Conservation (phyloP, 2,888 invertebrate species). For the Leucozona laternaria region DNA sequence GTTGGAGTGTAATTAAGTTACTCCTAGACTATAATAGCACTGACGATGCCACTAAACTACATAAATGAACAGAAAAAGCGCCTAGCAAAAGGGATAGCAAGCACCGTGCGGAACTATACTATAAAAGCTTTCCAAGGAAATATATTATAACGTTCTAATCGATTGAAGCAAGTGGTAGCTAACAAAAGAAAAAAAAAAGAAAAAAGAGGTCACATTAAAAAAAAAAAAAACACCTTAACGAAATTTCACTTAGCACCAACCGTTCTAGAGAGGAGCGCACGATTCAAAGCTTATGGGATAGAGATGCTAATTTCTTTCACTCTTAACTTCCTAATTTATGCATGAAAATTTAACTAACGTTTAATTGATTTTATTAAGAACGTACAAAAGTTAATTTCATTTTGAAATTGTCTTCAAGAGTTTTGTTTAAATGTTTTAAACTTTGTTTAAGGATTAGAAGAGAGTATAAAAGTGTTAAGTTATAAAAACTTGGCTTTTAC, state of each 20-base stretch:
- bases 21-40: constrained; percentile 33
- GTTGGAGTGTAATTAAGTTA: constrained; percentile 58
- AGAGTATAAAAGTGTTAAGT: neutral
- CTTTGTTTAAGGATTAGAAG: constrained; percentile 4
- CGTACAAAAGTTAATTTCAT: constrained; percentile 26
- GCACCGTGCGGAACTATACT: neutral
- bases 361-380: constrained; percentile 64
- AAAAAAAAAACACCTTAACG: constrained; percentile 10
- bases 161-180: constrained; percentile 15
- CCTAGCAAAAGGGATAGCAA: neutral
- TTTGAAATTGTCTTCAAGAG: constrained; percentile 8
- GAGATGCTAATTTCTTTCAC: constrained; percentile 51
- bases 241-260: neutral
- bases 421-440: constrained; percentile 3
- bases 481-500: neutral
- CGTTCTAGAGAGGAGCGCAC: neutral
- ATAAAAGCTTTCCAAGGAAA: neutral
- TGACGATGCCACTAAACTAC: constrained; percentile 1
- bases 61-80: neutral
- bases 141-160: constrained; percentile 40
- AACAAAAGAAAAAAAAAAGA: neutral
- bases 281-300: constrained; percentile 29
- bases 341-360: constrained; percentile 61
- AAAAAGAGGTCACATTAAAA: constrained; percentile 14
- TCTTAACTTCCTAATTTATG: constrained; percentile 61